Base-by-base conservation (phyloP, 1,140 invertebrate species). In the Rhagoletis zephyria region DNA sequence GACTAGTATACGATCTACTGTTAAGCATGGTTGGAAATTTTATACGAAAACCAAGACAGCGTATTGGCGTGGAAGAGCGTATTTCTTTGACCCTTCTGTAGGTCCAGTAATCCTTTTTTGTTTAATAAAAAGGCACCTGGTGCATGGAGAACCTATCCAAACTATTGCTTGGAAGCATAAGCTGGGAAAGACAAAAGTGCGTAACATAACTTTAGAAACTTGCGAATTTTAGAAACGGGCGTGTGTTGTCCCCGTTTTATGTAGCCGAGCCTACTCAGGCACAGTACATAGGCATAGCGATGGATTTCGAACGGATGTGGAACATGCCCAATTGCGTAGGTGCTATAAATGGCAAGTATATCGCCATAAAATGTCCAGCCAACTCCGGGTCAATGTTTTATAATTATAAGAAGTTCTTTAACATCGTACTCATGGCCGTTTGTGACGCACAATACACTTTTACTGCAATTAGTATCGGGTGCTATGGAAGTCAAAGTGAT, bases 401-500 rank as follows among this genome's bases (percentile, higher is more conserved):
- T 59, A 94, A 94, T 92, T 56, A 94, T 85, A 94, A 94, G 89
- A 88, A 91, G 87, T 87, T 86, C 88, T 92, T 90, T 30, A 91
- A 90, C 88, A 90, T 92, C 51, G 91, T 94, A 56, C 87, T 94
- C 14, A 87, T 94, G 85, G 93, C 93, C 5, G 63, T 92, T 48
- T 92, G 90, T 9, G 93, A 94, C 90, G 91, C 93, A 40, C 89
- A 92, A 65, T 93, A 93, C 88, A 91, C 89, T 87, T 93, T 94
- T 87, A 89, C 91, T 67, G 88, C 88, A 86, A 88, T 94, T 65
- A 93, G 94, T 90, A 90, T 94, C 56, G 93, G 94, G 19, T 90
- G 90, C 16, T 91, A 91, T 88, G 94, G 90, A 88, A 85, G 77
- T 51, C 89, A 92, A 86, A 90, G 92, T 88, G 93, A 94, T 89